These are phyloP conservation scores for Conopomorpha cramerella DNA, from an alignment of 1,140 invertebrate genomes.

Conservation along the genomic window DNA sequence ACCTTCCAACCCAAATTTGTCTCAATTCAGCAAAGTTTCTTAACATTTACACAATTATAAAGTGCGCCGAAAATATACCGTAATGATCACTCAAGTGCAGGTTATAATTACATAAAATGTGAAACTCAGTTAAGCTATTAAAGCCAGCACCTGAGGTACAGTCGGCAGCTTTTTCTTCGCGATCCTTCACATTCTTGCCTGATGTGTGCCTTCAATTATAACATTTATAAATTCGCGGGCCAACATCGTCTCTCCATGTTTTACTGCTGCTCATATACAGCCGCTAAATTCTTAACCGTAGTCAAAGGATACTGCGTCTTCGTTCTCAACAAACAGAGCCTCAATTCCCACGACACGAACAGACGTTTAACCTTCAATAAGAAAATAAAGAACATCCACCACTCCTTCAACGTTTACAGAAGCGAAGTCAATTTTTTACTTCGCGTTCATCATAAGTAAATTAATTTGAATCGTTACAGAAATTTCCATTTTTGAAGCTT, in stretches of 20 bases:
- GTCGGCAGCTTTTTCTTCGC: conserved; percentile 16
- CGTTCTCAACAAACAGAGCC: too few species aligned
- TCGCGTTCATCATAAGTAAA: conserved; percentile 48
- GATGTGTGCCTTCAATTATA: conserved; percentile 33
- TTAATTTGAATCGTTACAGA: conserved; percentile 53
- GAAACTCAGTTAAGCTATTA: conserved; percentile 27
- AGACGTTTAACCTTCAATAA: neutral
- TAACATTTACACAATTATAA: neutral
- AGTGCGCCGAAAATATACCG: neutral
- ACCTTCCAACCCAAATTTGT: neutral
- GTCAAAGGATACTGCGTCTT: too few species aligned
- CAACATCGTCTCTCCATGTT: conserved; percentile 33
- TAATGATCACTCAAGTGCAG: too few species aligned
- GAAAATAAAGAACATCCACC: neutral
- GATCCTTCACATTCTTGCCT: conserved; percentile 17
- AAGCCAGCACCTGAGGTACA: conserved; percentile 19
- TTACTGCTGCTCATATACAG: too few species aligned
- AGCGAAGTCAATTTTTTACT: conserved; percentile 35
- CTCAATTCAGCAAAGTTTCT: neutral
- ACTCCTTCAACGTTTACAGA: conserved; percentile 16
- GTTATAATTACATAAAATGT: conserved; percentile 4
- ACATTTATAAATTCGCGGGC: conserved; percentile 36
- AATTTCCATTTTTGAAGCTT: too few species aligned
- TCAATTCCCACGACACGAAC: neutral
- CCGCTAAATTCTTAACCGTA: too few species aligned